Evolutionary conservation across 2,113 vertebrate species (phyloP), one percentile per base, ranked within the genome.

Genomic region (Erythrolamprus reginae): DNA sequence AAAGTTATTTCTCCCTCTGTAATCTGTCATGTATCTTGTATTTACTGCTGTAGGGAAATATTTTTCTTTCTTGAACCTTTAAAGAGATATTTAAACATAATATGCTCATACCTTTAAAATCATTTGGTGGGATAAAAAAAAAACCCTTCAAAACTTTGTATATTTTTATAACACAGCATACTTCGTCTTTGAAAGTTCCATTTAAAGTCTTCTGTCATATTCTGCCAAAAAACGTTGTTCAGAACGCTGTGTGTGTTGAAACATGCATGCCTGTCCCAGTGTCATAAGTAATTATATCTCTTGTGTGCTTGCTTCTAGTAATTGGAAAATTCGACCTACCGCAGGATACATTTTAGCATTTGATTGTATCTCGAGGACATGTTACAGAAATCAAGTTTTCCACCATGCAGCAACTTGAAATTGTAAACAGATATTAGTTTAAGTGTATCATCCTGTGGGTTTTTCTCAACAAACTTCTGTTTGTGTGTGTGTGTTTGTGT

Each of bases 221-320:
- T 96, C 94, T 97, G 97, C 97, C 97, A 97, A 96, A 95, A 93
- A 97, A 94, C 93, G 95, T 97, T 96, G 95, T 97, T 97, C 96
- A 96, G 94, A 97, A 90, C 87, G 93, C 86, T 33, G 93, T 97
- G 95, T 97, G 95, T 97, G 96, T 97, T 97, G 96, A 97, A 97
- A 97, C 97, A 96, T 96, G 96, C 92, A 96, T 96, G 96, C 97
- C 96, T 97, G 97, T 98, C 97, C 97, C 96, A 96, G 97, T 97
- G 98, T 98, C 98, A 98, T 97, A 98, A 97, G 97, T 98, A 98
- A 98, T 98, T 98, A 98, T 97, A 97, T 97, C 97, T 96, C 95
- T 96, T 96, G 94, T 97, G 96, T 97, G 96, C 98, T 96, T 96
- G 92, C 97, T 97, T 97, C 96, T 96, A 97, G 97, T 98, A 97